Percentiles rank a stretch among this genome's conserved stretches.
Conservation (phyloP, 2,113 vertebrate genomes). For the Aegotheles bennettii region DNA sequence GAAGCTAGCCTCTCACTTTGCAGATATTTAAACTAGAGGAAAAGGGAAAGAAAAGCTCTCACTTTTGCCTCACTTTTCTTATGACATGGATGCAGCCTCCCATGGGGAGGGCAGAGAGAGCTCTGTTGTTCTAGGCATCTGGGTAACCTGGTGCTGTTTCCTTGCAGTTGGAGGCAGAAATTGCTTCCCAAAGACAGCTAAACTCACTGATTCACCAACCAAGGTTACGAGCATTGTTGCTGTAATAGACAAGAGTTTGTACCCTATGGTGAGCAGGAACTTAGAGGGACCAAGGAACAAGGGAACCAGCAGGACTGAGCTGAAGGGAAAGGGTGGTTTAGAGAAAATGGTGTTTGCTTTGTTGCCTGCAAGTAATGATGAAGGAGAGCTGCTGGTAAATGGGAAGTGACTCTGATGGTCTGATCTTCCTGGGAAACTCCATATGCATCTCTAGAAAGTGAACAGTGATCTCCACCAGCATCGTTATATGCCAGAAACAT, state of each 20-base stretch:
- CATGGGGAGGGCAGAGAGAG: neutral
- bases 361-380: rapidly evolving
- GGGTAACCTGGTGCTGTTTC: neutral
- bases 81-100: neutral
- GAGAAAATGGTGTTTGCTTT: neutral
- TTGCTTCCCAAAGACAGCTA: neutral
- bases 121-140: neutral
- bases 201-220: neutral
- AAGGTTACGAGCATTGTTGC: neutral
- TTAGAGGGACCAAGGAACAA: neutral
- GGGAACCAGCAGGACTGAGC: neutral
- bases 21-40: neutral
- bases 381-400: rapidly evolving
- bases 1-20: neutral
- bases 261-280: neutral
- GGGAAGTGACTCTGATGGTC: neutral
- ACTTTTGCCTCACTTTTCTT: neutral
- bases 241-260: neutral
- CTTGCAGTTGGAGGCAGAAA: neutral
- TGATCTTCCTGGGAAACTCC: neutral
- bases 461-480: neutral
- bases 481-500: neutral
- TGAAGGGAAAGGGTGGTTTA: neutral
- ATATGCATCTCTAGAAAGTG: neutral
- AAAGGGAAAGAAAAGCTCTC: neutral